Conservation (phyloP, 2,888 invertebrate genomes). For the Rutpela maculata region DNA sequence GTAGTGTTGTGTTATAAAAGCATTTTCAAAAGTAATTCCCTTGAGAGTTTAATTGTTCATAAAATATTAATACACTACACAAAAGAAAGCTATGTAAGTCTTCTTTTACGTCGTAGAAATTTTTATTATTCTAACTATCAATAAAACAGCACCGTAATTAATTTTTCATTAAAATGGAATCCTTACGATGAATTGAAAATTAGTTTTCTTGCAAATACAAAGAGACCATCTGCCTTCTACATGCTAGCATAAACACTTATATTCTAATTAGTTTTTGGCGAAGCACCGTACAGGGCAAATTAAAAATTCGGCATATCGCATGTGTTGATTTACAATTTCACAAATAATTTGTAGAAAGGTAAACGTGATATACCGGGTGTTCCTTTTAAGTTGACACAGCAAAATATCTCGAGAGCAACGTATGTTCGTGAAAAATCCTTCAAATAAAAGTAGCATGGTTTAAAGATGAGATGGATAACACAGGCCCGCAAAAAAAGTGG, state of each 20-base stretch:
- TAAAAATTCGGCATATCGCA: background rate
- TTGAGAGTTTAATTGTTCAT: background rate
- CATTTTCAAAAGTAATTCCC: background rate
- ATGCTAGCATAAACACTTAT: background rate
- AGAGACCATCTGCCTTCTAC: background rate
- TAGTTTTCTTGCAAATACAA: background rate
- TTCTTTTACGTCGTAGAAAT: background rate
- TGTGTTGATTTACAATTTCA: too few relatives aligned
- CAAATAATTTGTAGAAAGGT: too few relatives aligned
- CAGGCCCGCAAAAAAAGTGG: too few relatives aligned
- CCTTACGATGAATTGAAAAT: background rate
- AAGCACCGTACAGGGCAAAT: background rate
- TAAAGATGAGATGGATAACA: too few relatives aligned
- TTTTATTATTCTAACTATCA: background rate
- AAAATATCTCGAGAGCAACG: too few relatives aligned
- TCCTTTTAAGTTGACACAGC: too few relatives aligned
- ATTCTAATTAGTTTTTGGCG: background rate
- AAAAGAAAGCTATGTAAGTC: background rate
- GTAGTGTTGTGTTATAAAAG: background rate
- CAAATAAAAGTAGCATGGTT: too few relatives aligned
- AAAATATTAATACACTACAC: background rate
- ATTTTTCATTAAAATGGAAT: slow-evolving; percentile 4
- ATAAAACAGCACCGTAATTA: background rate
- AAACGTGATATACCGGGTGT: too few relatives aligned
- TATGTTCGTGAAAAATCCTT: too few relatives aligned